phyloP scores from a whole-genome alignment of 2,113 vertebrate species.

The Cathartes aura region DNA sequence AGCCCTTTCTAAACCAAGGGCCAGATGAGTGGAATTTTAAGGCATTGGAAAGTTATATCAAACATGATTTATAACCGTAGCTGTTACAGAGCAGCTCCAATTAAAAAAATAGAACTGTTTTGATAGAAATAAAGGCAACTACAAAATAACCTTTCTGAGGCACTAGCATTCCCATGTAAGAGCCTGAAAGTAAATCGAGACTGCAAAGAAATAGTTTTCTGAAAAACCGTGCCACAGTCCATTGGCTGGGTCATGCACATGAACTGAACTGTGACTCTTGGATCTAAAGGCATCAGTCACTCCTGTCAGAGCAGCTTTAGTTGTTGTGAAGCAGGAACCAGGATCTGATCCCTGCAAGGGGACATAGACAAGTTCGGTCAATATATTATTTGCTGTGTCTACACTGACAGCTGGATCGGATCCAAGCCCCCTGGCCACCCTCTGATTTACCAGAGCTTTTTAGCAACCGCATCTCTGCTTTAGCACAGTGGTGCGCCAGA shows the following conservation, averaged over 20 bases:
- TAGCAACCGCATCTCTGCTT: background rate
- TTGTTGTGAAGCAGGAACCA: background rate
- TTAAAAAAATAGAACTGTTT: background rate
- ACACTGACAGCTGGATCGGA: background rate
- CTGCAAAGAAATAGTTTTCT: conserved; percentile 28
- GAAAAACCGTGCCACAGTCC: background rate
- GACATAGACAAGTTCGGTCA: background rate
- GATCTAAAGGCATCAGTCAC: conserved; percentile 40
- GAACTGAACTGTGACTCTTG: conserved; percentile 26
- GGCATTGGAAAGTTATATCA: background rate
- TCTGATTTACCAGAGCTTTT: background rate
- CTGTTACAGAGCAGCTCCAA: background rate
- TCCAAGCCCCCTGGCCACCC: background rate
- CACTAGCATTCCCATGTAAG: background rate
- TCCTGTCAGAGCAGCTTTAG: conserved; percentile 31
- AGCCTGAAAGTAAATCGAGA: conserved; percentile 3
- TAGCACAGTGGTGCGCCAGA: background rate
- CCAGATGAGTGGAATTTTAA: background rate
- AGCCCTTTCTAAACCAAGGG: background rate
- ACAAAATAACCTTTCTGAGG: background rate
- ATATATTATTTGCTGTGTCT: background rate
- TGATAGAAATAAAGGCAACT: background rate
- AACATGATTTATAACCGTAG: background rate
- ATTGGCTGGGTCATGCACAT: background rate
- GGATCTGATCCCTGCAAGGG: conserved; percentile 1